Conservation (phyloP, 2,797 vertebrate genomes). For the Microctenopoma lineatum region DNA sequence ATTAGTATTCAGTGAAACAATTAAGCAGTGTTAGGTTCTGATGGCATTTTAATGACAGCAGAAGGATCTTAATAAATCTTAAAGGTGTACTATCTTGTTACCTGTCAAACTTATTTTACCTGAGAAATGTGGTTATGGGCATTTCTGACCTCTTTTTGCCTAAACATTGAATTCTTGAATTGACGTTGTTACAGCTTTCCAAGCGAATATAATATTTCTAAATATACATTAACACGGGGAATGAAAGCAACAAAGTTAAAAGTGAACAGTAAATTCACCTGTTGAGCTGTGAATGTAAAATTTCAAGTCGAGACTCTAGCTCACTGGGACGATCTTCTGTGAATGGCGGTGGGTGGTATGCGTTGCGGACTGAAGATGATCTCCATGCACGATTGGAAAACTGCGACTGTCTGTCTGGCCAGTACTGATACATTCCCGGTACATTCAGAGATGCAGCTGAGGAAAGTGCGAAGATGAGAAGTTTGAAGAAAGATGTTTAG, state of each 20-base stretch:
- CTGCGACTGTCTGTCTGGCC: conserved; percentile 81
- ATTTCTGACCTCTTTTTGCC: too few relatives aligned
- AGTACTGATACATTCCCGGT: conserved; percentile 83
- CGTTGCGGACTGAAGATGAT: conserved; percentile 81
- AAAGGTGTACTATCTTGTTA: too few relatives aligned
- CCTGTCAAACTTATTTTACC: too few relatives aligned
- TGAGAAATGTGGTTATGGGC: background rate
- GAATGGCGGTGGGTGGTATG: conserved; percentile 73
- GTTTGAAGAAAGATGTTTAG: conserved; percentile 36
- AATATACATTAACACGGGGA: background rate
- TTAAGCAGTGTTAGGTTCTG: too few relatives aligned
- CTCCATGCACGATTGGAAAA: conserved; percentile 75
- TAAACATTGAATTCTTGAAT: too few relatives aligned
- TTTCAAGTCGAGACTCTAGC: conserved; percentile 89
- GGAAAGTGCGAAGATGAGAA: conserved; percentile 62
- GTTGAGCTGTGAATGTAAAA: conserved; percentile 92
- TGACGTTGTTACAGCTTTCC: too few relatives aligned
- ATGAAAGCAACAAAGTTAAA: background rate
- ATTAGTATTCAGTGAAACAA: too few relatives aligned
- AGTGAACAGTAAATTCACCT: conserved; percentile 78
- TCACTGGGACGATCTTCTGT: conserved; percentile 82
- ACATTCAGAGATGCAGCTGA: conserved; percentile 72
- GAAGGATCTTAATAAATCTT: too few relatives aligned
- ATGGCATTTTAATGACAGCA: too few relatives aligned
- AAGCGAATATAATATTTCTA: too few relatives aligned